Evolutionary conservation across 1,140 invertebrate species (phyloP).

Genomic region (Anoplophora glabripennis): DNA sequence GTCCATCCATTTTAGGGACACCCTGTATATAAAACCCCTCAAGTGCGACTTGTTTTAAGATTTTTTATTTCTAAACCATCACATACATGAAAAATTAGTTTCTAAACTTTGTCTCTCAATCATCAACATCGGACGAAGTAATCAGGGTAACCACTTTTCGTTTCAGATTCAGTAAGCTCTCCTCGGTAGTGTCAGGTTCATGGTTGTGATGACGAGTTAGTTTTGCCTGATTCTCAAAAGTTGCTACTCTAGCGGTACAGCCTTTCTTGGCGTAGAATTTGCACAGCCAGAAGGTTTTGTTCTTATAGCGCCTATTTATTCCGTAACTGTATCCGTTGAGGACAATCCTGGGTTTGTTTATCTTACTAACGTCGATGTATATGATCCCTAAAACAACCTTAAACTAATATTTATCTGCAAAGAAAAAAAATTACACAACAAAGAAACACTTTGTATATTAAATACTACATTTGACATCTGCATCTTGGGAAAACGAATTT

Average conservation of each 20-base stretch:
- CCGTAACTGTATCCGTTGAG: conserved; percentile 14
- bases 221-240: neutral
- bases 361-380: conserved; percentile 19
- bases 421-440: neutral
- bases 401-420: conserved; percentile 1
- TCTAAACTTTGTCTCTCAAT: too few relatives aligned
- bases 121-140: too few relatives aligned
- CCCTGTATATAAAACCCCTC: too few relatives aligned
- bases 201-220: conserved; percentile 1
- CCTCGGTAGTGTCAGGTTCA: neutral
- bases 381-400: conserved; percentile 14
- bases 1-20: too few relatives aligned
- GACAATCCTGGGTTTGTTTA: conserved; percentile 14
- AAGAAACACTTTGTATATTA: neutral
- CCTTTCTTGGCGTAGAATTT: neutral
- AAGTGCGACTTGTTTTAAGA: too few relatives aligned
- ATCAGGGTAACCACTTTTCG: too few relatives aligned
- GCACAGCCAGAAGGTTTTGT: conserved; percentile 13
- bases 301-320: conserved; percentile 5
- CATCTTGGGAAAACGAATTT: too few relatives aligned
- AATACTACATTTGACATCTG: too few relatives aligned
- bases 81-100: too few relatives aligned
- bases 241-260: neutral
- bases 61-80: too few relatives aligned
- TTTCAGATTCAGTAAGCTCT: too few relatives aligned